Conservation (phyloP, 2,888 invertebrate species). For the Cristatella mucedo region DNA sequence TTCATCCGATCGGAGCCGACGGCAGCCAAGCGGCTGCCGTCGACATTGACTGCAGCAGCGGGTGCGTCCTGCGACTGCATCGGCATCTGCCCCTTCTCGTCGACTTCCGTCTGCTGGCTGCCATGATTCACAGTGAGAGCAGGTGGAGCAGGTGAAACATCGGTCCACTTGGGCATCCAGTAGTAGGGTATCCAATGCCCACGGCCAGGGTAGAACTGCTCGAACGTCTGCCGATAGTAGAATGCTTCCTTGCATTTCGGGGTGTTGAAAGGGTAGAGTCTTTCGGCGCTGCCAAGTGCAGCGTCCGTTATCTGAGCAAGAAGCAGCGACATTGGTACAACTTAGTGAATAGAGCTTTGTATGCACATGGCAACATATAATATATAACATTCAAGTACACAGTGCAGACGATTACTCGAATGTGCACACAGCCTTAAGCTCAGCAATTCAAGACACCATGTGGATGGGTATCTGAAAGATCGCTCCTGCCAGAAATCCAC, state of each 20-base stretch:
- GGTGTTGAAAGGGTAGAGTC: slow-evolving; percentile 36
- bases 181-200: slow-evolving; percentile 29
- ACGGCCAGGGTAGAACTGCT: slow-evolving; percentile 35
- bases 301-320: slow-evolving; percentile 38
- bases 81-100: background rate
- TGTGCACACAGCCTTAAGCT: too few species aligned
- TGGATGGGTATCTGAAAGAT: background rate
- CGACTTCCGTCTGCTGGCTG: slow-evolving; percentile 44
- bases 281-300: slow-evolving; percentile 27
- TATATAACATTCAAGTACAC: too few species aligned
- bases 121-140: slow-evolving; percentile 39
- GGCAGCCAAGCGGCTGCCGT: too few species aligned
- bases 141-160: slow-evolving; percentile 32
- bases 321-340: slow-evolving; percentile 12
- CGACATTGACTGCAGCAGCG: too few species aligned
- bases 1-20: too few species aligned
- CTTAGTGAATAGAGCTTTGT: background rate
- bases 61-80: too few species aligned
- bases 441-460: too few species aligned
- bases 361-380: too few species aligned
- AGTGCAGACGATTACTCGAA: too few species aligned
- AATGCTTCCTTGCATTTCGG: slow-evolving; percentile 41
- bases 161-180: slow-evolving; percentile 38
- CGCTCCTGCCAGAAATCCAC: too few species aligned
- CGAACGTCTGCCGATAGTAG: slow-evolving; percentile 40